Evolutionary conservation across 2,888 invertebrate species (phyloP), one percentile per base, ranked within the genome.

Genomic region (Macrophya alboannulata): DNA sequence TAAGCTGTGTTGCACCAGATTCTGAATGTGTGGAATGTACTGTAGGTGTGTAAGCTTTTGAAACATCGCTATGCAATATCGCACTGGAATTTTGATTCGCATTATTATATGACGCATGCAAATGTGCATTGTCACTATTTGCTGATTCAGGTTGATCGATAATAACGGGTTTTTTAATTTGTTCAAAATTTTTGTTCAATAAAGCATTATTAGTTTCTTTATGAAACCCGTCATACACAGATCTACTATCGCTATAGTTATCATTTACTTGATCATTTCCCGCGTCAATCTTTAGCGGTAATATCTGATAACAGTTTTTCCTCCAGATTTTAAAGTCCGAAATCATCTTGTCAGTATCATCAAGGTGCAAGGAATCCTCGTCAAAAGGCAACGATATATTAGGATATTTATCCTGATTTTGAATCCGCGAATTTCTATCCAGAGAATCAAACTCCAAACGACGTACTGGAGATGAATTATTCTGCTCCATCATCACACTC

Each of bases 261-360:
- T 81, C 62, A 81, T 59, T 65, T 43, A 40, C 81, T 81, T 45
- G 81, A 45, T 45, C 76, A 86, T 65, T 59, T 21, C 43, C 90
- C 86, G 40, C 84, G 8, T 48, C 86, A 65, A 85, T 65, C 31
- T n/a, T 86, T 79, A 31, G 76, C 6, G 59, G 77, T 40, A 82
- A 65, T 86, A 59, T 88, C 87, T 31, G 51, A n/a, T 48, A 40
- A 48, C 83, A 83, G n/a, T 31, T 83, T 45, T 88, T 88, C 6
- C 89, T 89, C 91, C 91, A 92, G 0, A 87, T 85, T 86, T 91
- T 92, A 62, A 90, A 91, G n/a, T 89, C 90, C 21, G 89, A 86
- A 45, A 91, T 89, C 62, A 91, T 88, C 85, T 89, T 90, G 25
- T 90, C 90, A 12, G 89, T 89, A 74, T 91, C 90, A 15, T 90